A percentile compares a stretch with the other conserved stretches of the same genome.
Evolutionary conservation across 2,888 invertebrate species (phyloP).

Genomic region (Macrosoma leucophasiata): DNA sequence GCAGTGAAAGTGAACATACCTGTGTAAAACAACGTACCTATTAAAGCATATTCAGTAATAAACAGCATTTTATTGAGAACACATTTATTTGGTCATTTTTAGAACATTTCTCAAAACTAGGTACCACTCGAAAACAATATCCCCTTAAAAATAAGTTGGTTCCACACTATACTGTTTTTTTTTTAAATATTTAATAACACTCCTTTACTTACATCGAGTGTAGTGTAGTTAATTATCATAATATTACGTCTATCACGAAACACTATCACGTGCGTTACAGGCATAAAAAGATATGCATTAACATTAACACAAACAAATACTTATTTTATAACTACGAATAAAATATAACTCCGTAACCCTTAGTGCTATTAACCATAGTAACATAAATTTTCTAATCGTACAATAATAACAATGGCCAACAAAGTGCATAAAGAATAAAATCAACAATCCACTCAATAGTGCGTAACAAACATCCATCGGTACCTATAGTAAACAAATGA

Average conservation of each 20-base stretch:
- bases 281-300: slow-evolving; percentile 62
- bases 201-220: slow-evolving; percentile 31
- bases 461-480: slow-evolving; percentile 55
- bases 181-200: slow-evolving; percentile 18
- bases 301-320: slow-evolving; percentile 49
- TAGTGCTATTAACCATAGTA: slow-evolving; percentile 56
- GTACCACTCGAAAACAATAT: slow-evolving; percentile 63
- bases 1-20: slow-evolving; percentile 84
- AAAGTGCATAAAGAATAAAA: slow-evolving; percentile 54
- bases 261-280: slow-evolving; percentile 70
- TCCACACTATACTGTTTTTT: slow-evolving; percentile 32
- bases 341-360: slow-evolving; percentile 53
- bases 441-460: slow-evolving; percentile 61
- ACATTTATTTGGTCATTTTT: slow-evolving; percentile 75
- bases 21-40: slow-evolving; percentile 41
- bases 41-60: slow-evolving; percentile 26
- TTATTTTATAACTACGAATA: slow-evolving; percentile 40
- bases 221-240: slow-evolving; percentile 31
- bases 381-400: slow-evolving; percentile 44
- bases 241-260: slow-evolving; percentile 60
- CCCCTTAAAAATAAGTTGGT: slow-evolving; percentile 25
- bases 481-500: too few relatives aligned
- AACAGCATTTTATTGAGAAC: slow-evolving; percentile 58
- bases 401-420: slow-evolving; percentile 61
- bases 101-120: slow-evolving; percentile 63